Conservation (phyloP, 2,888 invertebrate genomes). For the Cephus spinipes region DNA sequence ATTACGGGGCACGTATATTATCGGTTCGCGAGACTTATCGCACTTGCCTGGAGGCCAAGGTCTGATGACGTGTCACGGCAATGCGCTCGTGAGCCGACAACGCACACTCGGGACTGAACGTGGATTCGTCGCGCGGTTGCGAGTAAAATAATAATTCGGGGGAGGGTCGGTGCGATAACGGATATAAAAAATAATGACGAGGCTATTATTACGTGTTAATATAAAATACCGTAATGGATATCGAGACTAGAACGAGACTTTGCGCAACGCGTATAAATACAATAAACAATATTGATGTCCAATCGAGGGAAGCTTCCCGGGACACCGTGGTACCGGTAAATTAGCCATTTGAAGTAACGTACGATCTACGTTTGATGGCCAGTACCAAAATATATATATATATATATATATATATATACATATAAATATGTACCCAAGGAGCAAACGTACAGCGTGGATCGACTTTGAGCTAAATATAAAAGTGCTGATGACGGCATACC, state of each 20-base stretch:
- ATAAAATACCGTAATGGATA: background rate
- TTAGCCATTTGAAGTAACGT: background rate
- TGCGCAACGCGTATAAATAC: background rate
- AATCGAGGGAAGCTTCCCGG: background rate
- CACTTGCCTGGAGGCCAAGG: constrained; percentile 46
- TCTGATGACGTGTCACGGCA: constrained; percentile 31
- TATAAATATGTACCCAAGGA: background rate
- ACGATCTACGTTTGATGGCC: background rate
- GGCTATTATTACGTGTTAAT: background rate
- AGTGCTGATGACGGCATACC: constrained; percentile 4
- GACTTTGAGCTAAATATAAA: background rate
- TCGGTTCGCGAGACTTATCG: constrained; percentile 44
- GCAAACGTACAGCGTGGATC: background rate
- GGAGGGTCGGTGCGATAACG: background rate
- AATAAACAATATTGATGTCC: background rate
- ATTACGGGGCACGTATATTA: constrained; percentile 26
- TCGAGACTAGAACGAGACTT: background rate
- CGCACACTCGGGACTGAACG: background rate
- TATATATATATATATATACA: background rate
- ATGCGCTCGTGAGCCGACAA: background rate
- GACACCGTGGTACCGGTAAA: background rate
- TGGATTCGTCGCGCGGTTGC: background rate
- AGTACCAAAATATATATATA: background rate
- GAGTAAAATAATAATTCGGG: background rate
- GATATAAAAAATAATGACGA: background rate